Percentiles rank a stretch among this genome's conserved stretches.
Conservation (phyloP, 2,888 invertebrate genomes). For the Eupithecia pulchellata region DNA sequence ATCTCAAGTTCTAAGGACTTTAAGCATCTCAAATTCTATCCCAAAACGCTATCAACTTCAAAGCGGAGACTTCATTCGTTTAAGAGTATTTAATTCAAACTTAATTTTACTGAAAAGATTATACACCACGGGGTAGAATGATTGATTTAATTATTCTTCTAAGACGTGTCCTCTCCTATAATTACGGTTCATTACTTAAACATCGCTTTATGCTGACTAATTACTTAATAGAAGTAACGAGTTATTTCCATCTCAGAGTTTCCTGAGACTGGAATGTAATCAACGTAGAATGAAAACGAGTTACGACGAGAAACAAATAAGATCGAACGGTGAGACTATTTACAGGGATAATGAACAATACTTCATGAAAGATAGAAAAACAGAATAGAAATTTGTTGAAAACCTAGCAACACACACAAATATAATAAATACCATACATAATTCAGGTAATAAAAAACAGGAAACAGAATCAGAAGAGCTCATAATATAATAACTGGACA, state of each 20-base stretch:
- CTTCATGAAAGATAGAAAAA: background rate
- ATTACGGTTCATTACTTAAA: conserved; percentile 84
- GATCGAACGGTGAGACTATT: conserved; percentile 55
- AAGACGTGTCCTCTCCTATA: conserved; percentile 84
- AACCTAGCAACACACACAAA: too few relatives aligned
- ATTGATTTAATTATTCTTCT: conserved; percentile 84
- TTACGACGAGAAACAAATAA: conserved; percentile 74
- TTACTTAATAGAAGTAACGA: conserved; percentile 85
- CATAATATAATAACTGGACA: too few relatives aligned
- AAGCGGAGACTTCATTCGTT: conserved; percentile 67
- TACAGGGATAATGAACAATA: conserved; percentile 31
- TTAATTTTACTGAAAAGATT: conserved; percentile 81
- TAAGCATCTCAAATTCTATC: conserved; percentile 63
- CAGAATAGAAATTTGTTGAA: too few relatives aligned
- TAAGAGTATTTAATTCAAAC: conserved; percentile 77
- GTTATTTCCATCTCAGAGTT: conserved; percentile 74
- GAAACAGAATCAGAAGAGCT: too few relatives aligned
- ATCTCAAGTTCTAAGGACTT: conserved; percentile 59
- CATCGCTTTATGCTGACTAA: conserved; percentile 84
- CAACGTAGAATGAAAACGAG: conserved; percentile 71
- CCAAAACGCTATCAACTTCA: conserved; percentile 69
- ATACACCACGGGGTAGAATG: conserved; percentile 78
- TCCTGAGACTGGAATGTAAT: conserved; percentile 72
- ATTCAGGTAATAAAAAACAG: too few relatives aligned
- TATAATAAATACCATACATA: too few relatives aligned